Conservation (phyloP, 1,140 invertebrate genomes). For the Eriocheir sinensis region DNA sequence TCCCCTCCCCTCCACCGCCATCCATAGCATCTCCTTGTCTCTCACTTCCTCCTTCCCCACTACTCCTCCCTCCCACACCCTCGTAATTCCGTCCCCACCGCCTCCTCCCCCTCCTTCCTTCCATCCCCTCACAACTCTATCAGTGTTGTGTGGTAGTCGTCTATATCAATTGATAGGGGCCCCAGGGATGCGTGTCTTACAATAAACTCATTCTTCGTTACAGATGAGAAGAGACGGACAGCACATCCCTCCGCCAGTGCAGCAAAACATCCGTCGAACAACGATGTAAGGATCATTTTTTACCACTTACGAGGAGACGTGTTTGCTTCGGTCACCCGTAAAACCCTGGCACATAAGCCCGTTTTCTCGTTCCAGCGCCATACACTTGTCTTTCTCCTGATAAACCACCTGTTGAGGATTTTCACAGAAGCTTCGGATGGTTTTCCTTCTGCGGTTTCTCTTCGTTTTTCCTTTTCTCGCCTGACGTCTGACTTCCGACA, state of each 20-base stretch:
- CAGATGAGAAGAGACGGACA: slow-evolving; percentile 74
- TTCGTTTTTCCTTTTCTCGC: background rate
- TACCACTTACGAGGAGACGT: background rate
- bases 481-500: too few species aligned
- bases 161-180: slow-evolving; percentile 68
- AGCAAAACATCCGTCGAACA: background rate
- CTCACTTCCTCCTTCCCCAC: too few species aligned
- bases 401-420: slow-evolving; percentile 57
- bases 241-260: background rate
- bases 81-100: background rate
- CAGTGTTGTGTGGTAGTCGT: slow-evolving; percentile 50
- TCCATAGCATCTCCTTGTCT: too few species aligned
- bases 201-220: slow-evolving; percentile 72
- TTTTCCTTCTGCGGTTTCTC: background rate
- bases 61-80: background rate
- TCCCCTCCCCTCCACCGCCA: too few species aligned
- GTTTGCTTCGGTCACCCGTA: slow-evolving; percentile 37
- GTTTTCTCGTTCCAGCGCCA: slow-evolving; percentile 50
- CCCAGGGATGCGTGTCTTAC: slow-evolving; percentile 62
- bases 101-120: background rate
- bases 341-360: slow-evolving; percentile 57
- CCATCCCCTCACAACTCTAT: slow-evolving; percentile 18
- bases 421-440: background rate
- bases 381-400: slow-evolving; percentile 41
- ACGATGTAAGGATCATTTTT: background rate